Conservation (phyloP, 2,797 vertebrate genomes). For the Capromys pilorides region DNA sequence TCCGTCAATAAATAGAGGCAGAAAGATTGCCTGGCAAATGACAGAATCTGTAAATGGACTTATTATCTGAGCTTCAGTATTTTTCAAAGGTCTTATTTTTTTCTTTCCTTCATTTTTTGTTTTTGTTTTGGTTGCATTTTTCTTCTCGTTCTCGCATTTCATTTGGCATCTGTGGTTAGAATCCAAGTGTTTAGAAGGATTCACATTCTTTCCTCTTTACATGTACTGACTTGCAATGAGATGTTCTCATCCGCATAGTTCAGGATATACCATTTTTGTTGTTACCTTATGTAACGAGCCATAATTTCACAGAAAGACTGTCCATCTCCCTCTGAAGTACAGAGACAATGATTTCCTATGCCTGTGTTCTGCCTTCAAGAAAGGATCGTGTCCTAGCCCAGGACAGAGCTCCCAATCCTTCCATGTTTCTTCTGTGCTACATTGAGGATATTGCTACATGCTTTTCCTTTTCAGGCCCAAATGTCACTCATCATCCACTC, state of each 20-base stretch:
- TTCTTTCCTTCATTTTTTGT: background rate
- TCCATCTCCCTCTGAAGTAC: background rate
- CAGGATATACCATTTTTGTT: background rate
- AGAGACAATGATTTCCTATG: background rate
- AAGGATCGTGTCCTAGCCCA: background rate
- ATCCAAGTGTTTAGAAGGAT: background rate
- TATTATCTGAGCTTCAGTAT: background rate
- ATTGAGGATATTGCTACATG: background rate
- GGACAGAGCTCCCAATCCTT: background rate
- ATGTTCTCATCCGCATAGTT: background rate
- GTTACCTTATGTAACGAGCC: background rate
- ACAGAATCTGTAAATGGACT: background rate
- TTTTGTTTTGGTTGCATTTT: background rate
- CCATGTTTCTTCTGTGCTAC: background rate
- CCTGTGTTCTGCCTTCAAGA: background rate
- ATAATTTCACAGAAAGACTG: background rate
- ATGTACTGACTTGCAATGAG: background rate
- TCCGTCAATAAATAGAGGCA: slow-evolving; percentile 23
- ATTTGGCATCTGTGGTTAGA: background rate
- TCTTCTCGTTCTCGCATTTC: background rate
- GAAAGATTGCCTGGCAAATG: background rate
- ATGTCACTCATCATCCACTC: background rate
- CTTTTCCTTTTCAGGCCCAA: background rate
- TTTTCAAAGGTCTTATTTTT: background rate
- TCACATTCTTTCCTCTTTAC: background rate